A percentile compares a stretch with the other conserved stretches of the same genome.
These are phyloP conservation scores for Pyrochroa serraticornis DNA, from an alignment of 2,888 invertebrate species.

Conservation along the genomic window DNA sequence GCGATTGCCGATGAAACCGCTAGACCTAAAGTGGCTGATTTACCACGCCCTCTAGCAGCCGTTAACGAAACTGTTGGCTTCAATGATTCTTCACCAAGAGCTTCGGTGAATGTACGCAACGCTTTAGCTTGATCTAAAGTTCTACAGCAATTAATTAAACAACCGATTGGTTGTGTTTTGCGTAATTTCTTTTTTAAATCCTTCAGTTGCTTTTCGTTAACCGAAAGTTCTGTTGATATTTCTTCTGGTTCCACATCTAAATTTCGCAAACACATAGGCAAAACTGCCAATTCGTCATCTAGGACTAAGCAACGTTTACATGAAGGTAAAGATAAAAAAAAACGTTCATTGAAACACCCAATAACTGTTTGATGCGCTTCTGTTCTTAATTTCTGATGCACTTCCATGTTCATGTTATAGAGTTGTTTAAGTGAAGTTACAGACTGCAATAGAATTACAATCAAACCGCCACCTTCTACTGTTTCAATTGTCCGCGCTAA, in stretches of 20 bases:
- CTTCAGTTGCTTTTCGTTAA: constrained; percentile 75
- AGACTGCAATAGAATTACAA: constrained; percentile 85
- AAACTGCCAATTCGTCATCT: constrained; percentile 88
- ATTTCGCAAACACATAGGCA: constrained; percentile 90
- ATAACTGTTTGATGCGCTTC: constrained; percentile 92
- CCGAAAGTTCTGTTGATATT: constrained; percentile 53
- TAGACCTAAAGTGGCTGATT: constrained; percentile 95
- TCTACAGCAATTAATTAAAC: constrained; percentile 84
- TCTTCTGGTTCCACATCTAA: constrained; percentile 79
- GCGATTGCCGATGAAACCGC: constrained; percentile 86
- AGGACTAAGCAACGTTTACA: constrained; percentile 88
- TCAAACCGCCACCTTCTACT: constrained; percentile 83
- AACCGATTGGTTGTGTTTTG: constrained; percentile 89
- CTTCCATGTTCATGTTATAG: constrained; percentile 97
- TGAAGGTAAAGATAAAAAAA: constrained; percentile 86
- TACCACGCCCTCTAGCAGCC: constrained; percentile 95
- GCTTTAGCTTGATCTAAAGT: constrained; percentile 95
- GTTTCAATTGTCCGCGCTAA: constrained; percentile 97
- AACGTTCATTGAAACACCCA: constrained; percentile 95
- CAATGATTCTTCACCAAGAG: constrained; percentile 87
- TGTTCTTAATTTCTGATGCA: constrained; percentile 93
- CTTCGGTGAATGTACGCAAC: constrained; percentile 90
- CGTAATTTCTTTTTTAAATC: constrained; percentile 67
- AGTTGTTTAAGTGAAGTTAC: constrained; percentile 90
- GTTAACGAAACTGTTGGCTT: constrained; percentile 93